Percentiles rank a stretch among this genome's conserved stretches.
These are phyloP conservation scores for Diploptera punctata DNA, from an alignment of 2,888 invertebrate species.

Conservation along the genomic window DNA sequence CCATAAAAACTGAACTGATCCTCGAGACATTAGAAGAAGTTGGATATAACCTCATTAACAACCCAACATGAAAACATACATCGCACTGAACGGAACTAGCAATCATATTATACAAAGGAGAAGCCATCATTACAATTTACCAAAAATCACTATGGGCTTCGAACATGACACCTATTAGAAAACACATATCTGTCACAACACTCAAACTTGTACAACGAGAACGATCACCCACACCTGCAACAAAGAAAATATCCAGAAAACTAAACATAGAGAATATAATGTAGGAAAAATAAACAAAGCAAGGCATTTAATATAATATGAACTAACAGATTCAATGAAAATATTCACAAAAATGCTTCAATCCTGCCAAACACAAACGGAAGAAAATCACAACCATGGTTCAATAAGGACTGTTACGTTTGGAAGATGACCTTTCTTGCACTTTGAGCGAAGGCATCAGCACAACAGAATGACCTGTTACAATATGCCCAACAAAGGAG, in stretches of 20 bases:
- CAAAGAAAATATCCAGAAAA: neutral
- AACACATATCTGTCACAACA: neutral
- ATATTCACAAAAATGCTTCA: neutral
- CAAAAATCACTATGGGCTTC: too few species aligned
- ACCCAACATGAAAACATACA: neutral
- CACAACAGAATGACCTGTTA: too few species aligned
- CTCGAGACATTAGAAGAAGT: neutral
- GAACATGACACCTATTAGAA: neutral
- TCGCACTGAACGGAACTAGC: neutral
- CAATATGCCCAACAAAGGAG: too few species aligned
- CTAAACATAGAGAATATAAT: neutral
- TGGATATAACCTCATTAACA: neutral
- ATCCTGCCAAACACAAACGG: neutral
- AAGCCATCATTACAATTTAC: neutral
- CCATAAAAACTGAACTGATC: neutral
- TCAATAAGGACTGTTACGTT: neutral
- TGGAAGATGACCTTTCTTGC: too few species aligned
- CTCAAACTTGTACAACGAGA: neutral
- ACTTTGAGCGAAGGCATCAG: too few species aligned
- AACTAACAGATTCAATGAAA: neutral
- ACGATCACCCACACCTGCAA: neutral
- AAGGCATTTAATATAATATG: neutral
- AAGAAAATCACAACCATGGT: neutral
- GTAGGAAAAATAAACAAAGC: neutral
- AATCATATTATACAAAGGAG: neutral